Evolutionary conservation across 2,888 invertebrate species (phyloP).

Genomic region (Flexamia atlantica): DNA sequence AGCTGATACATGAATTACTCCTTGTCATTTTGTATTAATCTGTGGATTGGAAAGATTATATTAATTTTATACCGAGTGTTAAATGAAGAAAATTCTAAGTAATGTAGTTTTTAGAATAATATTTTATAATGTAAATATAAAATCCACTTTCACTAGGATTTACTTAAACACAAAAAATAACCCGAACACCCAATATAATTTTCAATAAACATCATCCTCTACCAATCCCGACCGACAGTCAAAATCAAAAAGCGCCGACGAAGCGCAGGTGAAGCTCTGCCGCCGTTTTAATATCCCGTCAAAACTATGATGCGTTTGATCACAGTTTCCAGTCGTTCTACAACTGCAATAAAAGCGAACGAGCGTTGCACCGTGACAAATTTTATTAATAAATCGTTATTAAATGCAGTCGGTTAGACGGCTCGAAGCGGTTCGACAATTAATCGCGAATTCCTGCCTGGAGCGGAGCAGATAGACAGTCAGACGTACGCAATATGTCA

Average conservation of each 20-base stretch:
- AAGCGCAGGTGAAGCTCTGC: background rate
- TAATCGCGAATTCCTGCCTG: constrained; percentile 53
- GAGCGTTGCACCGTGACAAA: constrained; percentile 51
- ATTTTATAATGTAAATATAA: no score
- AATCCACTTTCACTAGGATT: no score
- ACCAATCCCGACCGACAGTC: background rate
- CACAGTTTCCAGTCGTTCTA: constrained; percentile 49
- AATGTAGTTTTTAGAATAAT: no score
- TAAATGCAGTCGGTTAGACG: constrained; percentile 50
- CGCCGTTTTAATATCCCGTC: constrained; percentile 41
- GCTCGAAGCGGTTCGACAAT: constrained; percentile 39
- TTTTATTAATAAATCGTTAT: constrained; percentile 60
- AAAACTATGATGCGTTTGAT: constrained; percentile 53
- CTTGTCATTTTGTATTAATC: no score
- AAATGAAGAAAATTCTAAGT: no score
- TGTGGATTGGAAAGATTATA: no score
- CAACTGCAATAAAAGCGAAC: constrained; percentile 50
- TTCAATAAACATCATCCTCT: no score
- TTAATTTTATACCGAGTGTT: no score
- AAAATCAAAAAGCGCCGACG: constrained; percentile 3
- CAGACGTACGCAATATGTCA: constrained; percentile 42
- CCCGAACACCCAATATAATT: no score
- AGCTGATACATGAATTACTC: no score
- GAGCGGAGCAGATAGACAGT: constrained; percentile 42
- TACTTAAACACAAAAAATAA: no score